These are phyloP conservation scores for Bombus picipes DNA, from an alignment of 1,140 invertebrate species.

Conservation along the genomic window DNA sequence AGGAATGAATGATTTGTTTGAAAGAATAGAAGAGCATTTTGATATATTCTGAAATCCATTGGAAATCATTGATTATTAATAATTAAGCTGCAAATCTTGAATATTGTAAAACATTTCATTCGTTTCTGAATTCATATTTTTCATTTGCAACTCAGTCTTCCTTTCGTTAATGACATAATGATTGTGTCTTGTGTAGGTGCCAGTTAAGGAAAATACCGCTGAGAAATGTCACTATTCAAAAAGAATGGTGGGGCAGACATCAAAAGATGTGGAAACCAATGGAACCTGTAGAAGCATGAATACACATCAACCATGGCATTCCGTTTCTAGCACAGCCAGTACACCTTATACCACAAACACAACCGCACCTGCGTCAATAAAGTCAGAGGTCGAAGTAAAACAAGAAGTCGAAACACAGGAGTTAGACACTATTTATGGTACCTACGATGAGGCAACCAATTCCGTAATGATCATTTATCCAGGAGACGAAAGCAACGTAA, in stretches of 20 bases:
- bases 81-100: not conserved
- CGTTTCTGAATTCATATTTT: constrained; percentile 44
- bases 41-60: not conserved
- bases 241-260: constrained; percentile 90
- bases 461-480: constrained; percentile 88
- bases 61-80: not conserved
- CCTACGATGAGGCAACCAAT: constrained; percentile 87
- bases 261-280: constrained; percentile 91
- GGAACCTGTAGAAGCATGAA: constrained; percentile 81
- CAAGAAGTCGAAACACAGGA: constrained; percentile 69
- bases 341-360: not conserved
- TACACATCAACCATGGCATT: constrained; percentile 27
- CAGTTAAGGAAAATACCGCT: constrained; percentile 59
- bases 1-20: constrained; percentile 46
- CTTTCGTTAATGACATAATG: constrained; percentile 57
- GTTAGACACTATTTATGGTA: constrained; percentile 85
- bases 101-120: constrained; percentile 41
- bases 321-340: constrained; percentile 29
- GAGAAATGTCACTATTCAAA: constrained; percentile 73
- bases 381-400: constrained; percentile 83
- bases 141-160: constrained; percentile 50
- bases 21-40: not conserved
- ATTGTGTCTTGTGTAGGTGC: constrained; percentile 43
- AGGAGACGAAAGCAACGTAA: constrained; percentile 81
- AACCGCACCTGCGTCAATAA: constrained; percentile 47